Conservation (phyloP, 2,113 vertebrate genomes). For the Callopanchax toddi region DNA sequence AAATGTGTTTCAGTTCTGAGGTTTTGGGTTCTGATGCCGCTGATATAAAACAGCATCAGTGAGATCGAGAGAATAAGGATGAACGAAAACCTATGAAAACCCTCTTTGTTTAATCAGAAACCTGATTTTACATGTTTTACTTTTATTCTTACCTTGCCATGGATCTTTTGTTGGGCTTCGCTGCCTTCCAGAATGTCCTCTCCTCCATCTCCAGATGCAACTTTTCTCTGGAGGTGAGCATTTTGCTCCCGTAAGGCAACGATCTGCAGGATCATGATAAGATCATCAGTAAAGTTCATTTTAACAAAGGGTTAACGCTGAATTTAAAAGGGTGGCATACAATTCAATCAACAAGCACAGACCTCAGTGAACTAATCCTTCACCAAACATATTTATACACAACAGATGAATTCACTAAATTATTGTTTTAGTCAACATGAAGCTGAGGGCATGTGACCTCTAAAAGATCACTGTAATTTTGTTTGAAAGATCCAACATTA, state of each 20-base stretch:
- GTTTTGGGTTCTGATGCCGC: slow-evolving; percentile 10
- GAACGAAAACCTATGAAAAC: slow-evolving; percentile 1
- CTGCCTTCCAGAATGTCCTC: slow-evolving; percentile 90
- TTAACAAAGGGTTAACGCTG: too few species aligned
- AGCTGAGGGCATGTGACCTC: not conserved
- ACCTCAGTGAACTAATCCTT: too few species aligned
- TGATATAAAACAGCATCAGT: slow-evolving; percentile 2
- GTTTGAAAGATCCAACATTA: slow-evolving; percentile 21
- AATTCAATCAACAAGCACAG: too few species aligned
- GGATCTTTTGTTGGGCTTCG: slow-evolving; percentile 90
- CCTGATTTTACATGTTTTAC: not conserved
- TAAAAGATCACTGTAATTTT: slow-evolving; percentile 47
- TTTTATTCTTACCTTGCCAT: slow-evolving; percentile 86
- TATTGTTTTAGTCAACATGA: too few species aligned
- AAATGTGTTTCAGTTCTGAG: slow-evolving; percentile 4
- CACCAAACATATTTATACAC: too few species aligned
- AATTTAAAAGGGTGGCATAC: too few species aligned
- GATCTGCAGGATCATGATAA: slow-evolving; percentile 81
- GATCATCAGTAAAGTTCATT: too few species aligned
- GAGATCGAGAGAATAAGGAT: slow-evolving; percentile 10
- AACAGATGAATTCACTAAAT: too few species aligned
- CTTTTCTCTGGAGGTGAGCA: slow-evolving; percentile 97
- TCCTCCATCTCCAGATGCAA: slow-evolving; percentile 89
- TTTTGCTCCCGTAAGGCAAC: slow-evolving; percentile 97
- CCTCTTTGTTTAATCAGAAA: not conserved